Evolutionary conservation across 2,888 invertebrate species (phyloP), one percentile per base, ranked within the genome.

Genomic region (Linnaemya tessellans): DNA sequence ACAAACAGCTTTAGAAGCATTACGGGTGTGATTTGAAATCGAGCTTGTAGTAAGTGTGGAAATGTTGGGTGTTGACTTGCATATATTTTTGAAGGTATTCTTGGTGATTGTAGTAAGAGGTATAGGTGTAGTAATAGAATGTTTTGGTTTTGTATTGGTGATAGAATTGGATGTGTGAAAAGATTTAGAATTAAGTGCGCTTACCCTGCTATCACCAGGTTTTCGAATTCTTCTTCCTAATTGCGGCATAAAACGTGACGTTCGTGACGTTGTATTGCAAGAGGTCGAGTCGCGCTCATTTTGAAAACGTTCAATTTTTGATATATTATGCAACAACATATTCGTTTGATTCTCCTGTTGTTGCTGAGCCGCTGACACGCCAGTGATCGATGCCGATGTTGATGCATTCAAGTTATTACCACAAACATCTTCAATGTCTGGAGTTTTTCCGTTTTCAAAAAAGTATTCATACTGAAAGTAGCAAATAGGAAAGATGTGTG

Each of bases 191-290:
- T 84, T 86, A 80, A 77, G 74, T 83, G 81, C 88, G 88, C 92
- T 92, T 91, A 93, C 93, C 90, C 92, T 90, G 89, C 92, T 92
- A 87, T 93, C 93, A 87, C 92, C 91, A 38, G 93, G 92, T 84
- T 91, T 90, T 49, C 91, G 91, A 4, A 90, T 89, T 75, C 91
- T 91, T 30, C 91, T 87, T 3, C 92, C 89, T 79, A 92, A 87
- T 71, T 92, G 91, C 11, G 92, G 92, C 86, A 92, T 92, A 81
- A 92, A 92, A 43, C 92, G 90, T 3, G 92, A 92, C 22, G 92
- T 89, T 30, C 84, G 88, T 65, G 90, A 89, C 0, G 91, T 87
- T 11, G 79, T 80, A 20, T 60, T 73, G 62, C 89, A 90, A 7
- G 86, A 84, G 56, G 74, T 86, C 0, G 84, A 84, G 73, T 89